Evolutionary conservation across 2,113 vertebrate genomes (phyloP).

Genomic region (Colossoma macropomum): DNA sequence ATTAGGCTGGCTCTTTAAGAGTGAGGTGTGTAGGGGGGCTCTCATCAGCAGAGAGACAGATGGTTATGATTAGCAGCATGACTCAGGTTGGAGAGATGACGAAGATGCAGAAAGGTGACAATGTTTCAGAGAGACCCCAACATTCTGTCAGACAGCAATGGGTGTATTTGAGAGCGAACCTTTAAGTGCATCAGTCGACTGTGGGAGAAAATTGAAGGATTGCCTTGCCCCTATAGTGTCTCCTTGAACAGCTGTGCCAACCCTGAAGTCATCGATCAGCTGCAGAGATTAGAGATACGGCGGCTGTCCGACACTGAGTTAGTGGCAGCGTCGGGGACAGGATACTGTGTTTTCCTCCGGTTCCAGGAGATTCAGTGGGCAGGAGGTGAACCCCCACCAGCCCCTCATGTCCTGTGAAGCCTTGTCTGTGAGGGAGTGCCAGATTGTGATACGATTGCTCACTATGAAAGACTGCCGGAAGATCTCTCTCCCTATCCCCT

Average conservation of each 20-base stretch:
- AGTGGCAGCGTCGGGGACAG: neutral
- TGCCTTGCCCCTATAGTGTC: neutral
- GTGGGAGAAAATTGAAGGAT: neutral
- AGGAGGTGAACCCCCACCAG: neutral
- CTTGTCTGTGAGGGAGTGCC: neutral
- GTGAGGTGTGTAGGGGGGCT: neutral
- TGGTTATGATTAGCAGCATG: slow-evolving; percentile 6
- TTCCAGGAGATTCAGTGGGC: neutral
- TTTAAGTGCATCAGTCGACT: slow-evolving; percentile 3
- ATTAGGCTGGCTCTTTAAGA: neutral
- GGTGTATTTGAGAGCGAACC: neutral
- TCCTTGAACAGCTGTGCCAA: slow-evolving; percentile 31
- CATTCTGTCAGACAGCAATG: slow-evolving; percentile 42
- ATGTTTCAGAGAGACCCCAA: slow-evolving; percentile 60
- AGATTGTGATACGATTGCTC: too few species aligned
- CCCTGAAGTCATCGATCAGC: neutral
- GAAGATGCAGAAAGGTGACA: neutral
- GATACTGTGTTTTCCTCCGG: neutral
- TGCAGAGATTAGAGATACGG: slow-evolving; percentile 4
- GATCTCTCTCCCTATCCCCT: neutral
- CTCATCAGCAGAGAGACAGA: slow-evolving; percentile 5
- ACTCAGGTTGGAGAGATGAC: neutral
- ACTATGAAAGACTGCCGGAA: neutral
- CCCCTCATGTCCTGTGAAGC: neutral
- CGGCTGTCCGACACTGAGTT: slow-evolving; percentile 4